Evolutionary conservation across 2,888 invertebrate species (phyloP).

Genomic region (Cosmia trapezina): DNA sequence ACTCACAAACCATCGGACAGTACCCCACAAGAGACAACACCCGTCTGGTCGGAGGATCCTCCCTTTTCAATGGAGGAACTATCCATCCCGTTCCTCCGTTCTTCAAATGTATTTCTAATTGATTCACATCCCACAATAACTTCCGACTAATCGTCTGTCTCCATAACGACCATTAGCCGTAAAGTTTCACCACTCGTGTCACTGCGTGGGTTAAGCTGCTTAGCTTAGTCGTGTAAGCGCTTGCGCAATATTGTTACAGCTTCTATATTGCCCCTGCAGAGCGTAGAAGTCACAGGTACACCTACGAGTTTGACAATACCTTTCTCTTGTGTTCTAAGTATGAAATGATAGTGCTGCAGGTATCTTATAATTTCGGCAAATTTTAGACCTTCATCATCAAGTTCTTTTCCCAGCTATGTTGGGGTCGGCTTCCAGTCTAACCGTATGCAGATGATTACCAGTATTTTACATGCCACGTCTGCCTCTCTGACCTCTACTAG

Average conservation of each 20-base stretch:
- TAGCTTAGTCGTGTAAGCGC: slow-evolving; percentile 45
- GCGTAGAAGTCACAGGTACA: slow-evolving; percentile 13
- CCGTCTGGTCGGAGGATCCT: not conserved
- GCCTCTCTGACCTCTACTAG: too few species aligned
- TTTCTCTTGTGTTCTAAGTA: slow-evolving; percentile 23
- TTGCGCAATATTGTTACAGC: slow-evolving; percentile 43
- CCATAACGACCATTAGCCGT: slow-evolving; percentile 13
- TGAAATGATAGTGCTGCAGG: not conserved
- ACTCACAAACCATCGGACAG: too few species aligned
- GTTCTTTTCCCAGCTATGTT: too few species aligned
- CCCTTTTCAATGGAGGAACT: not conserved
- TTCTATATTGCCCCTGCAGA: slow-evolving; percentile 15
- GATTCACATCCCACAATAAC: slow-evolving; percentile 9
- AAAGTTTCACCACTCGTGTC: slow-evolving; percentile 41
- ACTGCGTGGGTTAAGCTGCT: slow-evolving; percentile 49
- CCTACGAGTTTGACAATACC: slow-evolving; percentile 10
- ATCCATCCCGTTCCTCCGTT: not conserved
- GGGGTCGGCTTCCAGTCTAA: too few species aligned
- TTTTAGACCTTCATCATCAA: not conserved
- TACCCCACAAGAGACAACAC: not conserved
- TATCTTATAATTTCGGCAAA: not conserved
- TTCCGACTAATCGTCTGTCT: not conserved
- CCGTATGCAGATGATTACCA: too few species aligned
- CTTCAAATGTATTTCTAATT: not conserved
- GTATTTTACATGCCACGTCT: too few species aligned